Evolutionary conservation across 2,113 vertebrate species (phyloP).

Genomic region (Eupsittula cactorum): DNA sequence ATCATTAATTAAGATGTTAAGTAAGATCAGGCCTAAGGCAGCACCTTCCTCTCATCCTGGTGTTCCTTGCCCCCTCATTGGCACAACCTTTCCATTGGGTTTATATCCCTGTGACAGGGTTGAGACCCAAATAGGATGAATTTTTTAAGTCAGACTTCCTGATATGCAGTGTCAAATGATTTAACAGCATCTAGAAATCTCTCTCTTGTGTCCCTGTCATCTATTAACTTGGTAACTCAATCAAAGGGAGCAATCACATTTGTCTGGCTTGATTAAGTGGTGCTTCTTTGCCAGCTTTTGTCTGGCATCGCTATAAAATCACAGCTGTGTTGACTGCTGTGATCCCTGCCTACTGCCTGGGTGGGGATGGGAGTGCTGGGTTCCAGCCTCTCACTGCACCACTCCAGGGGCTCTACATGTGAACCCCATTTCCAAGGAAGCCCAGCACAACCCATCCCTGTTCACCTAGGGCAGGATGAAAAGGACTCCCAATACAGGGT

Average conservation of each 20-base stretch:
- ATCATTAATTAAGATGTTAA: constrained; percentile 28
- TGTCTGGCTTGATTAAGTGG: constrained; percentile 61
- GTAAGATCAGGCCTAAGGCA: constrained; percentile 1
- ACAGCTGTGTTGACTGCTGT: constrained; percentile 1
- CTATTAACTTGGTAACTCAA: constrained; percentile 64
- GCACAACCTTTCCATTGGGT: neutral
- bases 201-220: constrained; percentile 30
- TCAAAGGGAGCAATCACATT: constrained; percentile 33
- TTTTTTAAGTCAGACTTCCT: neutral
- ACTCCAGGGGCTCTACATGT: neutral
- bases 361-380: neutral
- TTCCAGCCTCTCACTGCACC: neutral
- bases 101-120: neutral
- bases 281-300: constrained; percentile 29
- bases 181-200: constrained; percentile 44
- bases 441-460: neutral
- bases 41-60: neutral
- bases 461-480: neutral
- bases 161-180: constrained; percentile 16
- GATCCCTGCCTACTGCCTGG: neutral
- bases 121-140: neutral
- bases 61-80: neutral
- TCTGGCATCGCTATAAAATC: neutral
- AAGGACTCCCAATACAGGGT: neutral
- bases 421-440: neutral